Conservation (phyloP, 2,888 invertebrate species). For the Aspidiotus destructor region DNA sequence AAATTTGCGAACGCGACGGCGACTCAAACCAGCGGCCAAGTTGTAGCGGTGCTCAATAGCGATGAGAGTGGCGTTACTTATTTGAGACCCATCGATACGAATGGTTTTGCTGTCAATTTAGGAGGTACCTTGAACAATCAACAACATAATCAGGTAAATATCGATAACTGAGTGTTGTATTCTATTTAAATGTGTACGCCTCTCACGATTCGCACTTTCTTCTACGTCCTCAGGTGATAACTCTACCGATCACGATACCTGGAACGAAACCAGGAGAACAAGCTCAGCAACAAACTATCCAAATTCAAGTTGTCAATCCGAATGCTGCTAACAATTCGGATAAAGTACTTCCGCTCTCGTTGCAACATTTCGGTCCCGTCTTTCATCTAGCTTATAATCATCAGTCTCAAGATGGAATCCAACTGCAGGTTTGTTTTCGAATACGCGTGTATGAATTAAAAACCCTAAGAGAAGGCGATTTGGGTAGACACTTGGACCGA, state of each 20-base stretch:
- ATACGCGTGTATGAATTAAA: slow-evolving; percentile 32
- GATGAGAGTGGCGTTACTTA: slow-evolving; percentile 68
- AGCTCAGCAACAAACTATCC: slow-evolving; percentile 59
- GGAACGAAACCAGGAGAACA: slow-evolving; percentile 54
- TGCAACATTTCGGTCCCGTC: slow-evolving; percentile 60
- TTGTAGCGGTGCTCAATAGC: slow-evolving; percentile 57
- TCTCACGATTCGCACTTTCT: background rate
- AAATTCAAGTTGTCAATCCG: slow-evolving; percentile 63
- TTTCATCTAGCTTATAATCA: slow-evolving; percentile 65
- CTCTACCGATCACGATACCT: slow-evolving; percentile 67
- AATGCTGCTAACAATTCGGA: slow-evolving; percentile 40
- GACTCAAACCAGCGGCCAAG: slow-evolving; percentile 42
- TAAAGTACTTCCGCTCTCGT: slow-evolving; percentile 50
- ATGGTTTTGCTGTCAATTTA: slow-evolving; percentile 42
- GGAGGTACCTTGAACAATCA: slow-evolving; percentile 35
- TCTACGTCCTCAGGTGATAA: slow-evolving; percentile 49
- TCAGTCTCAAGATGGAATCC: slow-evolving; percentile 44
- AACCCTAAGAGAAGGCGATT: no score
- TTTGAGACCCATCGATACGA: slow-evolving; percentile 54
- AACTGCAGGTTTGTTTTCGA: slow-evolving; percentile 43
- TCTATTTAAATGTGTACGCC: slow-evolving; percentile 2
- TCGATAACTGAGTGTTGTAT: background rate
- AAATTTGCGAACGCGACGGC: slow-evolving; percentile 31
- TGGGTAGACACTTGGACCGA: no score
- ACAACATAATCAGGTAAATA: slow-evolving; percentile 35